Conservation (phyloP, 2,113 vertebrate genomes). For the Mohoua ochrocephala region DNA sequence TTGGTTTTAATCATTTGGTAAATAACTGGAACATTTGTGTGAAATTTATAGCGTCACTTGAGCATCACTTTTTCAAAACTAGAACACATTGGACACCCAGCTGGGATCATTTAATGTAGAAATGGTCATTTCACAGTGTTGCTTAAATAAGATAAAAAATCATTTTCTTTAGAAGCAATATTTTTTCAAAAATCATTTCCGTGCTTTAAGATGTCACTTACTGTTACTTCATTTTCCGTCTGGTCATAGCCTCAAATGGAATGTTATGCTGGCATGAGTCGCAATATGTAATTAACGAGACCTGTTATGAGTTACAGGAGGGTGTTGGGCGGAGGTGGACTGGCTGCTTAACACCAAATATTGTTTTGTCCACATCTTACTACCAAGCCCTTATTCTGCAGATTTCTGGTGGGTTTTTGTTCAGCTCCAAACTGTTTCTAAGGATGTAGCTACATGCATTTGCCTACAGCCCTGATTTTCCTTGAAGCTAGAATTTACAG, state of each 20-base stretch:
- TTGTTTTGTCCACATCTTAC: not conserved
- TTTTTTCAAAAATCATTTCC: not conserved
- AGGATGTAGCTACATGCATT: not conserved
- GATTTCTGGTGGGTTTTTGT: not conserved
- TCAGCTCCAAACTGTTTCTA: not conserved
- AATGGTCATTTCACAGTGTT: not conserved
- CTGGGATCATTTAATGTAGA: not conserved
- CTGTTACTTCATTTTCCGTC: not conserved
- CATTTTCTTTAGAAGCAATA: not conserved
- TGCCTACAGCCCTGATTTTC: not conserved
- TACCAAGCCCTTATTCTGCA: not conserved
- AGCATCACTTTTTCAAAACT: not conserved
- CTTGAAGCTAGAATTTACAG: not conserved
- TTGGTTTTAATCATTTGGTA: not conserved
- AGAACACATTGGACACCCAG: not conserved
- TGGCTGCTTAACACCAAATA: not conserved
- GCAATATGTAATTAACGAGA: fast-evolving
- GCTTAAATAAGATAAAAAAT: not conserved
- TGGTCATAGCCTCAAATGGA: not conserved
- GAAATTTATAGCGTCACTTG: not conserved
- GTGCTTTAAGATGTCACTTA: not conserved
- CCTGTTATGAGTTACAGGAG: fast-evolving
- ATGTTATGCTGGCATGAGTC: not conserved
- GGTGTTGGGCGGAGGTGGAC: not conserved
- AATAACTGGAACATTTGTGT: not conserved